A percentile compares a stretch with the other conserved stretches of the same genome.
Conservation (phyloP, 2,888 invertebrate genomes). For the Ethmia dodecea region DNA sequence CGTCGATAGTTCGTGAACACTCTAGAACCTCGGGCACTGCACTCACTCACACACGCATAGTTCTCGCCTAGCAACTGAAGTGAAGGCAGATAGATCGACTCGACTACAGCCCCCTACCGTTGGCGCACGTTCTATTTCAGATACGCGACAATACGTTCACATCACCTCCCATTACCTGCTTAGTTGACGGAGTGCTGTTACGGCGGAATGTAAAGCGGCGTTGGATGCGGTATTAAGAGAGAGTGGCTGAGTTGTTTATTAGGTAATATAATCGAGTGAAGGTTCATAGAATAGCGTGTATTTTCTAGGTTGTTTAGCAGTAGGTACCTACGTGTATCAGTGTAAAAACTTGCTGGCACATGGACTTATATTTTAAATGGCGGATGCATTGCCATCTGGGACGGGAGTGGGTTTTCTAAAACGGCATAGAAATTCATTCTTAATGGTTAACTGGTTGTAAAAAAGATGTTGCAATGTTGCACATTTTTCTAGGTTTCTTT, state of each 20-base stretch:
- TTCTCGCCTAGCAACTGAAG: slow-evolving; percentile 62
- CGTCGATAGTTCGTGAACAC: too few relatives aligned
- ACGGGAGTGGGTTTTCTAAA: slow-evolving; percentile 52
- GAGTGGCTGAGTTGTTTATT: slow-evolving; percentile 6
- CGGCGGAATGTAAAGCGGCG: slow-evolving; percentile 12
- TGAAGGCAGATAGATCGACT: slow-evolving; percentile 61
- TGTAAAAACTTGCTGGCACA: slow-evolving; percentile 58
- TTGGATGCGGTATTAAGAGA: slow-evolving; percentile 19
- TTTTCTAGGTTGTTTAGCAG: slow-evolving; percentile 65
- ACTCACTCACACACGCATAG: slow-evolving; percentile 54
- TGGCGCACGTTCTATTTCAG: slow-evolving; percentile 24
- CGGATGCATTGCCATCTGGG: slow-evolving; percentile 60
- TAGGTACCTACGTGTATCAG: slow-evolving; percentile 31
- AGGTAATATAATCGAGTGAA: slow-evolving; percentile 22
- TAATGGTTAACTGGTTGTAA: slow-evolving; percentile 23
- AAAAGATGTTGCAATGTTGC: slow-evolving; percentile 23
- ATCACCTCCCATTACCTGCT: slow-evolving; percentile 27
- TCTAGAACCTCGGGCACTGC: slow-evolving; percentile 53
- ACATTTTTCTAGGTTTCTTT: slow-evolving; percentile 16
- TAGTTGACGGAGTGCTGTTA: background rate
- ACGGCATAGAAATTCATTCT: slow-evolving; percentile 48
- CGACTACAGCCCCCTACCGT: slow-evolving; percentile 38
- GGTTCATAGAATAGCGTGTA: slow-evolving; percentile 54
- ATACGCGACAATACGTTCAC: slow-evolving; percentile 13
- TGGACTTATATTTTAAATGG: slow-evolving; percentile 53